Base-by-base conservation (phyloP, 2,113 vertebrate genomes). In the Corythoichthys intestinalis region DNA sequence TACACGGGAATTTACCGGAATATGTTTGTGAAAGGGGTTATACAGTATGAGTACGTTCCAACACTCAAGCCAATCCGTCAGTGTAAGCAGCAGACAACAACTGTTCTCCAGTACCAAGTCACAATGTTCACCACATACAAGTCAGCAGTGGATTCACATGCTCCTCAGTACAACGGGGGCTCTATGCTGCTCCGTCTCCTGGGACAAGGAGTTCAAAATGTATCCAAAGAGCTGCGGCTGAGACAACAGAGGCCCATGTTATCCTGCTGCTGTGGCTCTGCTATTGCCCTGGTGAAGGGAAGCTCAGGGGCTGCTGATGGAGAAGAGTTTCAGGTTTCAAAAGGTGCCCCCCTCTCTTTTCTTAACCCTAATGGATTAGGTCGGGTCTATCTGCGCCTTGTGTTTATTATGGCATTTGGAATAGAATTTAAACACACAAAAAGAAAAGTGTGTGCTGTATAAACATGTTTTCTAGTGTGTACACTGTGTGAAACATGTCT, bases 111-210 rank as follows among this genome's bases (percentile, higher is more conserved):
- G 75, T 83, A 80, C 71, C 65, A 38, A 84, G 88, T 89, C 86
- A 89, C 81, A 86, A 83, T 88, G 83, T 79, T 71, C 64, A 60
- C 83, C 79, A 65, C 78, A 61, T 70, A 78, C 61, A 12, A 83
- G 83, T 90, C 88, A 91, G 87, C 87, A 79, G 82, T 87, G 86
- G 66, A 44, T 88, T 91, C 90, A 92, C 88, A 91, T 90, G 89
- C 78, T 91, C 84, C 68, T 75, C 74, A 41, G 70, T 39, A 80
- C 87, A 88, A 90, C 83, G 79, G 84, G 76, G 70, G 69, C 85
- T 86, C 82, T 86, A 71, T 90, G 78, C 60, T 58, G 72, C 83
- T 8, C 66, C 4, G 52, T 82, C 84, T 66, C 34, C 54, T 52
- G 83, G 85, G 85, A 86, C 62, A 72, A 58, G 67, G 65, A 70